Base-by-base conservation (phyloP, 37 sponge, comb jelly and placozoan species). In the Hormiphora californensis region DNA sequence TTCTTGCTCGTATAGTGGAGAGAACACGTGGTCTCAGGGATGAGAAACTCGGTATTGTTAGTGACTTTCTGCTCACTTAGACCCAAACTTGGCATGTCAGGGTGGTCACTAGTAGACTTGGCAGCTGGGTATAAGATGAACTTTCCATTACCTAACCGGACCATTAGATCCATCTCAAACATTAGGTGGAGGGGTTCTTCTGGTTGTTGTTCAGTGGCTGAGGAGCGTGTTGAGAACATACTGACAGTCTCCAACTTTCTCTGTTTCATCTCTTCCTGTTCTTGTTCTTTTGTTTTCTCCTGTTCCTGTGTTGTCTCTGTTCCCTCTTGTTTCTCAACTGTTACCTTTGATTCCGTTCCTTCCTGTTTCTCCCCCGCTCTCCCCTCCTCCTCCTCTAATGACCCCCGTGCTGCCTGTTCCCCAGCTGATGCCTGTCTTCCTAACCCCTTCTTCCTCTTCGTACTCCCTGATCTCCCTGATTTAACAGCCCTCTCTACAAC, bases 31-130 rank as follows among this genome's bases (percentile, higher is more conserved):
- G 81, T 73, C 25, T 73, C 81, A 21, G 81, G 81, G 46, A 73
- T 73, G 1, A 73, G 81, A 28, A 73, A 73, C 81, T 73, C 81
- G 3, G 81, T 73, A 28, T 73, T 73, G 23, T 73, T 46, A 8
- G 81, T 73, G 28, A 73, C 43, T 28, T 46, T 39, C 46, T 73
- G 81, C 27, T 43, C 40, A 8, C 81, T 3, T 43, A 43, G 46
- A 4, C 43, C 43, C 38, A 23, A 43, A 28, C 46, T 43, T 23
- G 43, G 23, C 4, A 22, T 73, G 8, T 73, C 81, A n/a, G n/a
- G n/a, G n/a, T n/a, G n/a, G n/a, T n/a, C n/a, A n/a, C n/a, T n/a
- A 1, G 40, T 46, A 23, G 81, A 4, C 25, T 73, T 73, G 27
- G 81, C 40, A 33, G 35, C 43, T 23, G 81, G 81, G 46, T 73